phyloP scores from a whole-genome alignment of 2,113 vertebrate species.

The Thryonomys swinderianus region DNA sequence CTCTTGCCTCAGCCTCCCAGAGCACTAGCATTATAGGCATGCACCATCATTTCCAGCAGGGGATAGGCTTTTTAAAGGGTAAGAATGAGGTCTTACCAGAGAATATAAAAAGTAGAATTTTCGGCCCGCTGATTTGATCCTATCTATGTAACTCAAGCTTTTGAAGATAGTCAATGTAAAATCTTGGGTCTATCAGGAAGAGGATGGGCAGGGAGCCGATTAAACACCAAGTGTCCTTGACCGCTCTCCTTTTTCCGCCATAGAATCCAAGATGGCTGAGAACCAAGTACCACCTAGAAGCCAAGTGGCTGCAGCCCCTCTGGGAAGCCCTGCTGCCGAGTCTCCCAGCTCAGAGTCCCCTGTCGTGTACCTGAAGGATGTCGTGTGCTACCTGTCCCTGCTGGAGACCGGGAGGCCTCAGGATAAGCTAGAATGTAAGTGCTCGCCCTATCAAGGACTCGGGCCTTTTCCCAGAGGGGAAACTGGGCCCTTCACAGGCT shows the following conservation, averaged over 20 bases:
- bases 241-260: slow-evolving; percentile 26
- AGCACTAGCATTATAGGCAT: not conserved
- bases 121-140: not conserved
- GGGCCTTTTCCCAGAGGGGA: not conserved
- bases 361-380: slow-evolving; percentile 95
- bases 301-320: not conserved
- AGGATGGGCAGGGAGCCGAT: not conserved
- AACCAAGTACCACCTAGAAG: not conserved
- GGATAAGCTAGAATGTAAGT: slow-evolving; percentile 98
- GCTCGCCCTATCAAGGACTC: not conserved
- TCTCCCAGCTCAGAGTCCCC: slow-evolving; percentile 80
- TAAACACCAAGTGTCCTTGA: not conserved
- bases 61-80: not conserved
- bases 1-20: not conserved
- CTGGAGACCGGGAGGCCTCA: slow-evolving; percentile 94
- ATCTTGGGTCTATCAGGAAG: not conserved
- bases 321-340: not conserved
- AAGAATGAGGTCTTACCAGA: not conserved
- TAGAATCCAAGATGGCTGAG: slow-evolving; percentile 37
- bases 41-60: not conserved
- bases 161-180: not conserved
- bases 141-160: not conserved
- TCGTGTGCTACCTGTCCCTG: slow-evolving; percentile 97
- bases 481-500: not conserved
- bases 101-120: not conserved